Percentiles rank a stretch among this genome's conserved stretches.
Evolutionary conservation across 2,888 invertebrate species (phyloP).

Genomic region (Chesias legatella): DNA sequence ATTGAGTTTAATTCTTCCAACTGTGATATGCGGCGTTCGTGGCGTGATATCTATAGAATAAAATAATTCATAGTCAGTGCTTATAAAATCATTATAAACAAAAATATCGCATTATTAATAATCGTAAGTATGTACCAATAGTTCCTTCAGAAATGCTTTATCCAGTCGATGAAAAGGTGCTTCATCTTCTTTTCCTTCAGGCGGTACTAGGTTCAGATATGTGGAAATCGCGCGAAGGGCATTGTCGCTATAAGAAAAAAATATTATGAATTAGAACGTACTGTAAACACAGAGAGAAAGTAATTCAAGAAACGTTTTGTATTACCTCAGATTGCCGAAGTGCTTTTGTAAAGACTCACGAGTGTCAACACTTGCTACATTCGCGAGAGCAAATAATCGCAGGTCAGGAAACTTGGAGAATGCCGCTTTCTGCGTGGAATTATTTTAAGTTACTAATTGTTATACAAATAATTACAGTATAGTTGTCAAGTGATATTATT

Average conservation of each 20-base stretch:
- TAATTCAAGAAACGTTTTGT: not conserved
- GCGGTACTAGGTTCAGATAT: constrained; percentile 92
- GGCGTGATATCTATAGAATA: constrained; percentile 84
- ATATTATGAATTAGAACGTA: not conserved
- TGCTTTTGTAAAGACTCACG: constrained; percentile 90
- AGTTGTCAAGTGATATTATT: no score
- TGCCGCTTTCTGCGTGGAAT: constrained; percentile 87
- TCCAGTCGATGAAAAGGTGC: constrained; percentile 90
- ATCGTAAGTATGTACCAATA: constrained; percentile 81
- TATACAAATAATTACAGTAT: no score
- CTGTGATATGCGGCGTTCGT: constrained; percentile 94
- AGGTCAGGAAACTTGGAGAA: constrained; percentile 95
- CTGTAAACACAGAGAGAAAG: no score
- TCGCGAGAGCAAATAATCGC: constrained; percentile 92
- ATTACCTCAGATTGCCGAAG: constrained; percentile 87
- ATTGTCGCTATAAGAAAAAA: constrained; percentile 80
- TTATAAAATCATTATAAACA: not conserved
- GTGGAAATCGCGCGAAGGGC: constrained; percentile 90
- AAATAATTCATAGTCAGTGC: not conserved
- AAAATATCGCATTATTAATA: not conserved
- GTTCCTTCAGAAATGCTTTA: constrained; percentile 89
- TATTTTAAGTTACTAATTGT: not conserved
- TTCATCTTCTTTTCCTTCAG: constrained; percentile 83
- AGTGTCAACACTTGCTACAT: constrained; percentile 97
- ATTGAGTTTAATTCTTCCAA: constrained; percentile 97